Evolutionary conservation across 2,888 invertebrate species (phyloP).

Genomic region (Erynnis tages): DNA sequence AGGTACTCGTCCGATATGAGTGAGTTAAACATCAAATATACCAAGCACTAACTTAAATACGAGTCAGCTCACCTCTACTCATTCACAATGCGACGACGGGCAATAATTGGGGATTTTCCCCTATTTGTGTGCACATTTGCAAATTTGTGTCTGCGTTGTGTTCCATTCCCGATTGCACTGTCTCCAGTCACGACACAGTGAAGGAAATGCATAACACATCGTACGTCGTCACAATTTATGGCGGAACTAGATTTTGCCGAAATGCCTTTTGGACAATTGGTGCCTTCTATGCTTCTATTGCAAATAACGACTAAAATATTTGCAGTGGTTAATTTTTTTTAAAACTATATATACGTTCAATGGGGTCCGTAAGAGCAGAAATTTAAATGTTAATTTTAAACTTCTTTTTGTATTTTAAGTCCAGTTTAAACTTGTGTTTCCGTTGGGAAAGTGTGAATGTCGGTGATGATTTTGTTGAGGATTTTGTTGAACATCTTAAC

Average conservation of each 20-base stretch:
- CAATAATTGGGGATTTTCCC: slow-evolving; percentile 21
- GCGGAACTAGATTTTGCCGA: slow-evolving; percentile 23
- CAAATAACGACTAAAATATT: neutral
- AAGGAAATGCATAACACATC: slow-evolving; percentile 38
- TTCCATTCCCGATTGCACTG: slow-evolving; percentile 33
- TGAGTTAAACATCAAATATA: too few relatives aligned
- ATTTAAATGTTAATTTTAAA: too few relatives aligned
- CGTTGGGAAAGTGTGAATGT: too few relatives aligned
- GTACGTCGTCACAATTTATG: slow-evolving; percentile 25
- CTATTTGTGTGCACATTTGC: slow-evolving; percentile 26
- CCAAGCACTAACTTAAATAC: too few relatives aligned
- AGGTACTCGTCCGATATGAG: too few relatives aligned
- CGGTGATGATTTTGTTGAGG: too few relatives aligned
- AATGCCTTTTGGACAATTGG: slow-evolving; percentile 22
- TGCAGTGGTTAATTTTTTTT: neutral
- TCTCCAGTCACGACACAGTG: slow-evolving; percentile 33
- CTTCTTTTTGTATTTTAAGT: too few relatives aligned
- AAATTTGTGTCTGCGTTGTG: slow-evolving; percentile 31
- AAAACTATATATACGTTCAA: too few relatives aligned
- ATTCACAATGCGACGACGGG: neutral
- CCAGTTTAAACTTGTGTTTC: too few relatives aligned
- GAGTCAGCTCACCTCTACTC: neutral
- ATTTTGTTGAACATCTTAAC: too few relatives aligned
- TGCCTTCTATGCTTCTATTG: neutral
- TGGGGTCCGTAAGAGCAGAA: too few relatives aligned